Evolutionary conservation across 2,888 invertebrate species (phyloP).

Genomic region (Vannuccia rotundouncinata): DNA sequence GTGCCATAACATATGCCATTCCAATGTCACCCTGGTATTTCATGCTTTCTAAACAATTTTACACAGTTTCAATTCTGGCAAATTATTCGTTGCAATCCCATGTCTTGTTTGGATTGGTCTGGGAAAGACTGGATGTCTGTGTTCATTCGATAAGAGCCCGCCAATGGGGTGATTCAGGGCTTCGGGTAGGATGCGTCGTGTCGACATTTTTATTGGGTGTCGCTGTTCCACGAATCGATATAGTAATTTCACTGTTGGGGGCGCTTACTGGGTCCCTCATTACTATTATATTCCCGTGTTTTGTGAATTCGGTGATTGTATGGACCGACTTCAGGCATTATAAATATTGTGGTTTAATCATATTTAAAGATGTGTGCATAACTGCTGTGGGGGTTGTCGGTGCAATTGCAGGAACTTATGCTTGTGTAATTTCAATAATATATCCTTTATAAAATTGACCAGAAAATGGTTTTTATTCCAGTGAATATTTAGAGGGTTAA

Average conservation of each 20-base stretch:
- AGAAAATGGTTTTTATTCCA: too few species aligned
- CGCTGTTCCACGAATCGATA: conserved; percentile 11
- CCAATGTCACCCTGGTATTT: conserved; percentile 36
- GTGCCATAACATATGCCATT: conserved; percentile 38
- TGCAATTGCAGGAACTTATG: not conserved
- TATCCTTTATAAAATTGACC: not conserved
- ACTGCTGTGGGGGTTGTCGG: not conserved
- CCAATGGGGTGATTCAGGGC: not conserved
- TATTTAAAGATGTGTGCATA: not conserved
- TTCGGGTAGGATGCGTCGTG: not conserved
- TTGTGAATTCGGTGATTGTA: not conserved
- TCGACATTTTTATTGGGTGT: not conserved
- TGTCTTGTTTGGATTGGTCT: conserved; percentile 81
- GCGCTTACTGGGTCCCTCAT: conserved; percentile 18
- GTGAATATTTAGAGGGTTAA: too few species aligned
- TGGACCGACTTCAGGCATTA: not conserved
- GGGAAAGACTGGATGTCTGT: conserved; percentile 54
- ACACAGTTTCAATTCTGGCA: conserved; percentile 81
- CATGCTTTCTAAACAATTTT: conserved; percentile 70
- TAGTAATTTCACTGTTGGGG: conserved; percentile 27
- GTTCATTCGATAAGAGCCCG: not conserved
- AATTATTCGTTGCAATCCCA: conserved; percentile 87
- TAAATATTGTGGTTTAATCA: not conserved
- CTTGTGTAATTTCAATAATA: not conserved
- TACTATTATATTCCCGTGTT: not conserved